Evolutionary conservation across 2,888 invertebrate genomes (phyloP), one percentile per base, ranked within the genome.

Genomic region (Prionchulus punctatus): DNA sequence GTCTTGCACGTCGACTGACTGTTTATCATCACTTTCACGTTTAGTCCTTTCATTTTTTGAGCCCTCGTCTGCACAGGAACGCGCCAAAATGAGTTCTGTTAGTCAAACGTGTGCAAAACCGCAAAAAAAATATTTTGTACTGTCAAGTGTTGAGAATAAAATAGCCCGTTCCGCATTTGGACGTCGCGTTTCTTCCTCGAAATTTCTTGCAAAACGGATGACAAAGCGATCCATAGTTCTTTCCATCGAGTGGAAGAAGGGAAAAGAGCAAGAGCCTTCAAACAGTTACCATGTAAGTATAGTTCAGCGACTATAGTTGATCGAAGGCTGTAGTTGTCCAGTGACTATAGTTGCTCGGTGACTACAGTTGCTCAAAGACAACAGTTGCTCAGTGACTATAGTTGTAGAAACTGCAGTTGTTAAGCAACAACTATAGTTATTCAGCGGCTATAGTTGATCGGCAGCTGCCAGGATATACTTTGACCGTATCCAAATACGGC

Each of bases 71-170:
- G n/a, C n/a, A n/a, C n/a, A n/a, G n/a, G n/a, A n/a, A n/a, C n/a
- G n/a, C n/a, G n/a, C n/a, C n/a, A n/a, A n/a, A n/a, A n/a, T n/a
- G n/a, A n/a, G n/a, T n/a, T n/a, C n/a, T n/a, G n/a, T n/a, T n/a
- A n/a, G n/a, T n/a, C n/a, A n/a, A n/a, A n/a, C n/a, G n/a, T n/a
- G n/a, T n/a, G n/a, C n/a, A n/a, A n/a, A n/a, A n/a, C n/a, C n/a
- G n/a, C n/a, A n/a, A n/a, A n/a, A n/a, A n/a, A n/a, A n/a, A n/a
- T n/a, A n/a, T n/a, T n/a, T n/a, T n/a, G n/a, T n/a, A 83, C 84
- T 76, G 88, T 86, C 59, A 84, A 76, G 71, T 86, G 82, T 72
- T 91, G 89, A 0, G 90, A 85, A 65, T 84, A 83, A 26, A 87
- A 73, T 43, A 92, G 75, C 4, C 87, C 86, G 66, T 84, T 85